A percentile compares a stretch with the other conserved stretches of the same genome.
These are phyloP conservation scores for Callipepla californica DNA, from an alignment of 2,113 vertebrate genomes.

Conservation along the genomic window DNA sequence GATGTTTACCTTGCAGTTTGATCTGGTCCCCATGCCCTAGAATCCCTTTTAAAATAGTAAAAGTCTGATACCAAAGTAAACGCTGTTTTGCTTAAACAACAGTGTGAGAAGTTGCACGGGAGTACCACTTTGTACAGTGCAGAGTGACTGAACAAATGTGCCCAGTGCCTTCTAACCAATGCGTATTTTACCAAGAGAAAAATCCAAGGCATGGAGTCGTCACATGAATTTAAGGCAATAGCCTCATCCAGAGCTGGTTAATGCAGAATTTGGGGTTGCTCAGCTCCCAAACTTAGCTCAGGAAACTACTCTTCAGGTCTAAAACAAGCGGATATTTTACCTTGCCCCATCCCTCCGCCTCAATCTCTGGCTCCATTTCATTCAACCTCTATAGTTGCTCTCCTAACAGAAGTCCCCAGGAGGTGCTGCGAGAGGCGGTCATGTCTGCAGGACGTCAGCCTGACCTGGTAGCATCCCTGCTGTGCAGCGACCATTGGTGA, in stretches of 20 bases:
- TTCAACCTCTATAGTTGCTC: neutral
- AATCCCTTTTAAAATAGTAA: neutral
- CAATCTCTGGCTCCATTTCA: neutral
- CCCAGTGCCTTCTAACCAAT: neutral
- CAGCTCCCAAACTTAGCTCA: neutral
- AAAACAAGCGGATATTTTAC: neutral
- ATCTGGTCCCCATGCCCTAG: neutral
- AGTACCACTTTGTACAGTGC: neutral
- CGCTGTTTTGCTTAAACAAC: neutral
- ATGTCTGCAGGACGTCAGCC: neutral
- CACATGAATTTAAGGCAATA: neutral
- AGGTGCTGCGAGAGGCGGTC: neutral
- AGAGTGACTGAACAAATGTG: neutral
- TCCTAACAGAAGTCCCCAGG: rapidly evolving
- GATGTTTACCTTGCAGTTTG: neutral
- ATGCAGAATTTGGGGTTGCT: neutral
- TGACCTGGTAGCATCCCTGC: rapidly evolving
- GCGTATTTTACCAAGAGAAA: neutral
- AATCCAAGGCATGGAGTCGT: neutral
- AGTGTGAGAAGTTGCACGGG: neutral
- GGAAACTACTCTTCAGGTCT: neutral
- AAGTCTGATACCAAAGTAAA: neutral
- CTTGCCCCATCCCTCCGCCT: neutral
- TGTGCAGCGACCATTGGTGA: rapidly evolving
- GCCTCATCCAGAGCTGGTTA: neutral